These are phyloP conservation scores for Anadara kagoshimensis DNA, from an alignment of 1,140 invertebrate species.

Conservation along the genomic window DNA sequence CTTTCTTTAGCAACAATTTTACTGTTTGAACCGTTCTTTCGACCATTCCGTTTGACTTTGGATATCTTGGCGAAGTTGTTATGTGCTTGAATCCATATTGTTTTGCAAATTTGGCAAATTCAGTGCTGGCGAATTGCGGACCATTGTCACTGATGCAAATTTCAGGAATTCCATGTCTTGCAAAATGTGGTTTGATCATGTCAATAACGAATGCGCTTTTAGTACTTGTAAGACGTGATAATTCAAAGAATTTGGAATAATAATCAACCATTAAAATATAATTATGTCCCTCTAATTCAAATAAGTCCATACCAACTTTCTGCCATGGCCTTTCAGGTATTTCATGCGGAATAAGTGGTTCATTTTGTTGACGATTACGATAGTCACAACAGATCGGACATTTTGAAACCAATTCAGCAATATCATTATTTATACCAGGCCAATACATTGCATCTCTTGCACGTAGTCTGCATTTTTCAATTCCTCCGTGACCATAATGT, in stretches of 20 bases:
- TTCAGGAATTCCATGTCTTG: slow-evolving; percentile 48
- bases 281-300: slow-evolving; percentile 1
- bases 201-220: slow-evolving; percentile 26
- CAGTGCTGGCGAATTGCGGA: slow-evolving; percentile 43
- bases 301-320: slow-evolving; percentile 21
- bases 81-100: slow-evolving; percentile 45
- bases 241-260: slow-evolving; percentile 35
- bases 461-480: slow-evolving; percentile 22
- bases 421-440: slow-evolving; percentile 42
- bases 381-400: slow-evolving; percentile 1
- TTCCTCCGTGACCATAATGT: slow-evolving; percentile 24
- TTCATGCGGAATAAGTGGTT: slow-evolving; percentile 14
- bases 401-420: slow-evolving; percentile 28
- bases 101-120: slow-evolving; percentile 47
- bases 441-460: slow-evolving; percentile 47
- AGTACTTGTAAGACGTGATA: neutral
- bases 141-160: slow-evolving; percentile 47
- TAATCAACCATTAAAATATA: slow-evolving; percentile 33
- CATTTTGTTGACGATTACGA: slow-evolving; percentile 10
- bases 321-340: slow-evolving; percentile 13
- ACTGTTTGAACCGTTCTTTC: slow-evolving; percentile 45
- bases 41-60: slow-evolving; percentile 46
- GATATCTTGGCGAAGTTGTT: slow-evolving; percentile 36
- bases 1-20: slow-evolving; percentile 41
- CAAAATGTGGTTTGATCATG: slow-evolving; percentile 45